Conservation (phyloP, 2,888 invertebrate species). For the Acronicta leporina region DNA sequence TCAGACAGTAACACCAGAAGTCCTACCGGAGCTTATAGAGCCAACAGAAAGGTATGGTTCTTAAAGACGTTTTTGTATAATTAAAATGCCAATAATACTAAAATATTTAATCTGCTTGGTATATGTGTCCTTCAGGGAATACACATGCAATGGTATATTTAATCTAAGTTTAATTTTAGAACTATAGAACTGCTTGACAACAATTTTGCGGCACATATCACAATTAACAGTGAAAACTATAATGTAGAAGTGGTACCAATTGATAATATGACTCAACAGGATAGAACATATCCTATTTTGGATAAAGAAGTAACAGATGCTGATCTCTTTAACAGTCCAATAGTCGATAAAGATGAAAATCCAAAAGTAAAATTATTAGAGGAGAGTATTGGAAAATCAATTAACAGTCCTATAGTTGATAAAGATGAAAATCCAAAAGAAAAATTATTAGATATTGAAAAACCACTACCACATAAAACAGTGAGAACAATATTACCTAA, state of each 20-base stretch:
- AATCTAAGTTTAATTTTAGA: slow-evolving; percentile 30
- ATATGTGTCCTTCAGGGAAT: too few relatives aligned
- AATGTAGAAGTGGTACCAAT: slow-evolving; percentile 49
- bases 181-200: slow-evolving; percentile 27
- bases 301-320: background rate
- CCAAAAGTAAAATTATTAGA: slow-evolving; percentile 5
- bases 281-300: background rate
- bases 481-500: slow-evolving; percentile 4
- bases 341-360: background rate
- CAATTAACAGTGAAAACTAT: slow-evolving; percentile 42
- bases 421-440: slow-evolving; percentile 2
- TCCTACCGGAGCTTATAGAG: background rate
- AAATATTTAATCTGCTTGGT: too few relatives aligned
- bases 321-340: background rate
- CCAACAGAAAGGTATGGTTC: slow-evolving; percentile 19
- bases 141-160: too few relatives aligned
- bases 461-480: background rate
- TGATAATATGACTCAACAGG: slow-evolving; percentile 8
- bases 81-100: too few relatives aligned
- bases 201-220: slow-evolving; percentile 48
- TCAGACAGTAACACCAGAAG: slow-evolving; percentile 20
- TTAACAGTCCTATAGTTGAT: background rate
- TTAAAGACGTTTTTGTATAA: background rate
- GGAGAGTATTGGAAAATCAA: too few relatives aligned
- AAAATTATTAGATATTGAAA: too few relatives aligned